Evolutionary conservation across 2,888 invertebrate genomes (phyloP).

Genomic region (Mythimna ferrago): DNA sequence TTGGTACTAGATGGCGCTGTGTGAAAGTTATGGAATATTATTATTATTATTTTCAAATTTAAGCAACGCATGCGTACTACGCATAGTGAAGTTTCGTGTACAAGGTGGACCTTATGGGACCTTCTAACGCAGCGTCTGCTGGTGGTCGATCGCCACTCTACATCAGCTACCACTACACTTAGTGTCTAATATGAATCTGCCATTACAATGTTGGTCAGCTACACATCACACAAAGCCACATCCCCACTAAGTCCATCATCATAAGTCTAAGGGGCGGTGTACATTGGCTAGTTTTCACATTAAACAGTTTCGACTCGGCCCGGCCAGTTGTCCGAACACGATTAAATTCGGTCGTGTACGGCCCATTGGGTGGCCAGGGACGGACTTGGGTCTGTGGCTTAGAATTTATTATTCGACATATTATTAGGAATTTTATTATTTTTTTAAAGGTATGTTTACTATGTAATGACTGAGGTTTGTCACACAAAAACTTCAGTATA

Average conservation of each 20-base stretch:
- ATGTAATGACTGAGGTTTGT: too few species aligned
- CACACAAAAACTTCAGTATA: too few species aligned
- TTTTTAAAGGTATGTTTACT: background rate
- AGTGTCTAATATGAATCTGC: too few species aligned
- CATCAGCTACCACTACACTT: too few species aligned
- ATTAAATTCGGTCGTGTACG: slow-evolving; percentile 81
- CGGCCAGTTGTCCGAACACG: slow-evolving; percentile 80
- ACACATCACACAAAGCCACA: slow-evolving; percentile 57
- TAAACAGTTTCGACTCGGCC: slow-evolving; percentile 77
- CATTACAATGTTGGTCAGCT: background rate
- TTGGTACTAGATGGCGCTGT: too few species aligned
- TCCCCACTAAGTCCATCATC: slow-evolving; percentile 68
- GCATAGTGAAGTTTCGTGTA: too few species aligned
- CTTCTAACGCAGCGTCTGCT: too few species aligned
- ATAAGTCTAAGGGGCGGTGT: slow-evolving; percentile 71
- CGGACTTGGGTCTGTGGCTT: slow-evolving; percentile 59
- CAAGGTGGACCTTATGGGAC: too few species aligned
- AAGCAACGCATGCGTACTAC: too few species aligned
- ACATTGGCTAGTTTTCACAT: slow-evolving; percentile 77
- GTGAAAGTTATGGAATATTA: too few species aligned
- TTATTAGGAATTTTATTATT: background rate
- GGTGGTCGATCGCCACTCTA: too few species aligned
- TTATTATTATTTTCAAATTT: too few species aligned
- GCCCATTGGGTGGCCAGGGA: slow-evolving; percentile 76
- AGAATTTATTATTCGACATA: background rate